phyloP scores from a whole-genome alignment of 2,888 invertebrate genomes.

The Volucella bombylans region DNA sequence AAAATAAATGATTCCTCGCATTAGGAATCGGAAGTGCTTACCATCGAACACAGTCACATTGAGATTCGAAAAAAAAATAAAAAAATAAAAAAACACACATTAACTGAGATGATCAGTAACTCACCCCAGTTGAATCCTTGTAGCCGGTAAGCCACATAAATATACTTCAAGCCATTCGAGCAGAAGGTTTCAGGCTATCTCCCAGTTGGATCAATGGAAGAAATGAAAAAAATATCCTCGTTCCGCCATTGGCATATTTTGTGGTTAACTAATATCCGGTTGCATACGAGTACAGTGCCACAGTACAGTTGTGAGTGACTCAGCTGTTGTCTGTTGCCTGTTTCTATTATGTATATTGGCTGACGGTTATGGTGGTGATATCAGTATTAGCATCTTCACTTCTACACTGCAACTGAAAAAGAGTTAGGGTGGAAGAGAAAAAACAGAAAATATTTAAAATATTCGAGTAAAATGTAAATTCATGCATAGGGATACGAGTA shows the following conservation, averaged over 20 bases:
- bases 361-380: conserved; percentile 60
- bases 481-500: conserved; percentile 47
- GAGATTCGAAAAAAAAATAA: neutral
- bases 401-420: conserved; percentile 52
- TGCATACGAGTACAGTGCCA: neutral
- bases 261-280: conserved; percentile 67
- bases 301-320: conserved; percentile 22
- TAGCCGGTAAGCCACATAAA: neutral
- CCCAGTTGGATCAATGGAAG: conserved; percentile 57
- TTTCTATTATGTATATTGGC: neutral
- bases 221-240: conserved; percentile 28
- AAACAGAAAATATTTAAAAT: conserved; percentile 8
- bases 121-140: neutral
- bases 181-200: conserved; percentile 7
- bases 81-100: conserved; percentile 14
- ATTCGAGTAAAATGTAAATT: conserved; percentile 65
- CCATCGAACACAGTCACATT: neutral
- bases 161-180: too few relatives aligned
- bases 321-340: conserved; percentile 51
- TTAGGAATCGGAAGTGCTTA: conserved; percentile 26
- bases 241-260: conserved; percentile 63
- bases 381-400: conserved; percentile 72
- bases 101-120: conserved; percentile 30
- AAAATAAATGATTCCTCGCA: conserved; percentile 51
- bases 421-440: neutral